A percentile compares a stretch with the other conserved stretches of the same genome.
phyloP scores from a whole-genome alignment of 2,888 invertebrate species.

The Volucella inflata region DNA sequence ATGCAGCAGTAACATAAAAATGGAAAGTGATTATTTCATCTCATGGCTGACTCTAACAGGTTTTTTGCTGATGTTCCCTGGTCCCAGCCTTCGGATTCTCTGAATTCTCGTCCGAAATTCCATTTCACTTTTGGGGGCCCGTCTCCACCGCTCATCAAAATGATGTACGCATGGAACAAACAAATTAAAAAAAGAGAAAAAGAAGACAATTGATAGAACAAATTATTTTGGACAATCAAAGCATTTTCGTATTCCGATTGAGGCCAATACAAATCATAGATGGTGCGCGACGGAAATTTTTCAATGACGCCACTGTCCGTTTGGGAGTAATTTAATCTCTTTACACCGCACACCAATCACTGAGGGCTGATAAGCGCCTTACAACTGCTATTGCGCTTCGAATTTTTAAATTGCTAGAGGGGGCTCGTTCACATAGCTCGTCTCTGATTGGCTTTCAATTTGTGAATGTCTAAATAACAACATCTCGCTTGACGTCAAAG shows the following conservation, averaged over 20 bases:
- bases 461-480: slow-evolving; percentile 17
- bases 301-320: background rate
- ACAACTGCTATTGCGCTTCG: slow-evolving; percentile 14
- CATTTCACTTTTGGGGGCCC: slow-evolving; percentile 47
- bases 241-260: slow-evolving; percentile 23
- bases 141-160: slow-evolving; percentile 12
- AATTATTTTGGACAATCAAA: slow-evolving; percentile 23
- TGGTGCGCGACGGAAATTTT: slow-evolving; percentile 14
- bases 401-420: slow-evolving; percentile 12
- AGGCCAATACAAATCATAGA: slow-evolving; percentile 38
- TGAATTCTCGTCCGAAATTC: slow-evolving; percentile 23
- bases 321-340: slow-evolving; percentile 10
- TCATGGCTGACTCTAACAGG: background rate
- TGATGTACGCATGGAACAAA: background rate
- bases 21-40: slow-evolving; percentile 53
- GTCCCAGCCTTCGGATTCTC: background rate
- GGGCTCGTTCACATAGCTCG: slow-evolving; percentile 55
- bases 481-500: slow-evolving; percentile 56
- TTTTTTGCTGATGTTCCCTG: too few relatives aligned
- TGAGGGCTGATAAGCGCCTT: slow-evolving; percentile 39
- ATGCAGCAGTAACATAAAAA: slow-evolving; percentile 28
- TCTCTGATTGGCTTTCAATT: slow-evolving; percentile 60
- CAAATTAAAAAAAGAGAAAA: too few relatives aligned
- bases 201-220: background rate
- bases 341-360: slow-evolving; percentile 7